Evolutionary conservation across 2,797 vertebrate genomes (phyloP).

Genomic region (Paguma larvata): DNA sequence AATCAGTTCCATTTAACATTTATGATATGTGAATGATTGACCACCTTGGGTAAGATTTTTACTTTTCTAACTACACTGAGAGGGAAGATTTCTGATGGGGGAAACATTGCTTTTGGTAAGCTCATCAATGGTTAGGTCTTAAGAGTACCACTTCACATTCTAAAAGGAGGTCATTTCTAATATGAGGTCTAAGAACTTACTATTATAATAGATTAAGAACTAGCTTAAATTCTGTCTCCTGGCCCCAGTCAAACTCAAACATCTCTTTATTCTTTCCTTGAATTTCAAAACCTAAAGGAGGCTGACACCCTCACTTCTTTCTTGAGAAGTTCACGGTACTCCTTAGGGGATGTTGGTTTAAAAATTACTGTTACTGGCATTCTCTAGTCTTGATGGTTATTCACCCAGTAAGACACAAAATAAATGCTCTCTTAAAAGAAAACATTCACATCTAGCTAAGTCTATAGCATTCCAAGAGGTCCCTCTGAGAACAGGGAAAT

Average conservation of each 20-base stretch:
- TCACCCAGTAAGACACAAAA: neutral
- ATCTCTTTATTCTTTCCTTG: slow-evolving; percentile 14
- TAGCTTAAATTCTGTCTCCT: slow-evolving; percentile 18
- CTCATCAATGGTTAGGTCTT: slow-evolving; percentile 7
- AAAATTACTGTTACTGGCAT: neutral
- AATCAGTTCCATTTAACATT: slow-evolving; percentile 42
- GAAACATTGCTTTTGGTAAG: neutral
- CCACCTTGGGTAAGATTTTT: neutral
- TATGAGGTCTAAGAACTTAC: neutral
- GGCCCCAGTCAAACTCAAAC: slow-evolving; percentile 1
- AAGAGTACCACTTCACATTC: neutral
- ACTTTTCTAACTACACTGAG: neutral
- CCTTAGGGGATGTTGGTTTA: neutral
- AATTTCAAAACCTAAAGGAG: slow-evolving; percentile 35
- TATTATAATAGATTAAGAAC: slow-evolving; percentile 48
- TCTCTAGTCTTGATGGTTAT: neutral
- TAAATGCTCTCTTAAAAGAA: slow-evolving; percentile 21
- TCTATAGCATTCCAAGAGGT: neutral
- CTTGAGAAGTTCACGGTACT: slow-evolving; percentile 33
- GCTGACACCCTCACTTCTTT: neutral
- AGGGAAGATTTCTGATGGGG: neutral
- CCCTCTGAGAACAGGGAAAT: neutral
- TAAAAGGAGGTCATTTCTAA: slow-evolving; percentile 26
- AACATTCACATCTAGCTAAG: neutral
- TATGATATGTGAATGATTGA: slow-evolving; percentile 27